Percentiles rank a stretch among this genome's conserved stretches.
These are phyloP conservation scores for Anableps anableps DNA, from an alignment of 2,797 vertebrate species.

Conservation along the genomic window DNA sequence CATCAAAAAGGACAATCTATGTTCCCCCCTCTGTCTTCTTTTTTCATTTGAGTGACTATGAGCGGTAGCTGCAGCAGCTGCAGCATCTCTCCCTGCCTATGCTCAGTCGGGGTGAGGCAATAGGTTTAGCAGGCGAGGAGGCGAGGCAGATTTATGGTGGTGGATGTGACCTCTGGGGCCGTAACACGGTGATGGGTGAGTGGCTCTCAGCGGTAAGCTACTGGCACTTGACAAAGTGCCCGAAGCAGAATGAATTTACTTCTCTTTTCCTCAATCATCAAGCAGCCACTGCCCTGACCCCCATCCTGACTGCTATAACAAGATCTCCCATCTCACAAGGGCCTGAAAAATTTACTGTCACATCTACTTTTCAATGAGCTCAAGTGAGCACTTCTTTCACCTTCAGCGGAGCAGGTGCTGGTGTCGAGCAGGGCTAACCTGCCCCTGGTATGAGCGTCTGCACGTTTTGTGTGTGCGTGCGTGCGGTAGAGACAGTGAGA, in stretches of 20 bases:
- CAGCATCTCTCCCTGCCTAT: slow-evolving; percentile 59
- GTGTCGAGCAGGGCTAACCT: slow-evolving; percentile 70
- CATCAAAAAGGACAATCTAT: slow-evolving; percentile 67
- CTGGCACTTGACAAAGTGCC: slow-evolving; percentile 99
- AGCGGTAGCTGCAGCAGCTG: slow-evolving; percentile 60
- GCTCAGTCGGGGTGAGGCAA: slow-evolving; percentile 79
- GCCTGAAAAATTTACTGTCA: slow-evolving; percentile 98
- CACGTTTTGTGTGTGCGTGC: slow-evolving; percentile 28
- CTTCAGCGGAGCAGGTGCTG: slow-evolving; percentile 87
- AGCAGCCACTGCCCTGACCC: slow-evolving; percentile 99
- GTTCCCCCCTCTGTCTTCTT: slow-evolving; percentile 54
- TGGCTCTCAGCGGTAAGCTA: slow-evolving; percentile 99
- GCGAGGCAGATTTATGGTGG: slow-evolving; percentile 92
- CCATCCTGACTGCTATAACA: slow-evolving; percentile 99
- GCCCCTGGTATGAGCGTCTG: slow-evolving; percentile 40
- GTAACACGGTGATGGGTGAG: slow-evolving; percentile 99
- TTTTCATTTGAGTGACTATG: slow-evolving; percentile 70
- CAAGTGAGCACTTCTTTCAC: slow-evolving; percentile 96
- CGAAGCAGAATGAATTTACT: slow-evolving; percentile 99
- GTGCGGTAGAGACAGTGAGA: slow-evolving; percentile 16
- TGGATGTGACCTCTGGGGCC: slow-evolving; percentile 97
- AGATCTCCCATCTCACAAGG: slow-evolving; percentile 96
- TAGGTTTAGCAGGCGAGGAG: slow-evolving; percentile 86
- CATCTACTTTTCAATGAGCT: slow-evolving; percentile 95
- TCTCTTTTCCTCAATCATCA: slow-evolving; percentile 99